These are phyloP conservation scores for Byasa hedistus DNA, from an alignment of 2,888 invertebrate genomes.

Conservation along the genomic window DNA sequence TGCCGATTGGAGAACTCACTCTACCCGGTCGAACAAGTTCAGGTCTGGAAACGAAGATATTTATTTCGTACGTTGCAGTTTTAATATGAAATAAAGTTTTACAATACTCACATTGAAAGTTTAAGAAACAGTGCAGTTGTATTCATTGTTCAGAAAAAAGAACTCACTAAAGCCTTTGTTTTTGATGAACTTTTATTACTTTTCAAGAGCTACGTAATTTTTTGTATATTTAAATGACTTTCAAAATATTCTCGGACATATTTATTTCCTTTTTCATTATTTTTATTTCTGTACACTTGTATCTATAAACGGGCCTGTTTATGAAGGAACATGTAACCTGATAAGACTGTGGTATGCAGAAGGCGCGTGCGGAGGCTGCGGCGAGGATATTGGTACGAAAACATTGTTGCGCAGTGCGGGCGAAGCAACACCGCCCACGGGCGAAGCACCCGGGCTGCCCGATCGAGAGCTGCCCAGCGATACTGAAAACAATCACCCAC, in stretches of 20 bases:
- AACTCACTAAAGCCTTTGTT: too few relatives aligned
- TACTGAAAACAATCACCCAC: slow-evolving; percentile 75
- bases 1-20: slow-evolving; percentile 71
- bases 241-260: too few relatives aligned
- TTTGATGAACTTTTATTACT: too few relatives aligned
- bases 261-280: too few relatives aligned
- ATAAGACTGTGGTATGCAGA: slow-evolving; percentile 52
- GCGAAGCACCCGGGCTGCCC: slow-evolving; percentile 93
- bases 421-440: slow-evolving; percentile 63
- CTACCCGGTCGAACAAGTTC: slow-evolving; percentile 84
- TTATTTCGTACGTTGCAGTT: neutral
- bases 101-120: neutral
- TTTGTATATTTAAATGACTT: too few relatives aligned
- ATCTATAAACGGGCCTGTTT: too few relatives aligned
- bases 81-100: neutral
- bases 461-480: slow-evolving; percentile 96
- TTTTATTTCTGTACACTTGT: too few relatives aligned
- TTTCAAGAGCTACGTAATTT: too few relatives aligned
- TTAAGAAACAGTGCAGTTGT: neutral
- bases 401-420: slow-evolving; percentile 89
- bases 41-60: slow-evolving; percentile 71
- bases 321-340: slow-evolving; percentile 39
- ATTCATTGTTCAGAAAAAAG: too few relatives aligned
- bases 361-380: slow-evolving; percentile 74
- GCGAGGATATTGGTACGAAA: slow-evolving; percentile 93